Evolutionary conservation across 2,113 vertebrate genomes (phyloP).

Genomic region (Oreochromis aureus): DNA sequence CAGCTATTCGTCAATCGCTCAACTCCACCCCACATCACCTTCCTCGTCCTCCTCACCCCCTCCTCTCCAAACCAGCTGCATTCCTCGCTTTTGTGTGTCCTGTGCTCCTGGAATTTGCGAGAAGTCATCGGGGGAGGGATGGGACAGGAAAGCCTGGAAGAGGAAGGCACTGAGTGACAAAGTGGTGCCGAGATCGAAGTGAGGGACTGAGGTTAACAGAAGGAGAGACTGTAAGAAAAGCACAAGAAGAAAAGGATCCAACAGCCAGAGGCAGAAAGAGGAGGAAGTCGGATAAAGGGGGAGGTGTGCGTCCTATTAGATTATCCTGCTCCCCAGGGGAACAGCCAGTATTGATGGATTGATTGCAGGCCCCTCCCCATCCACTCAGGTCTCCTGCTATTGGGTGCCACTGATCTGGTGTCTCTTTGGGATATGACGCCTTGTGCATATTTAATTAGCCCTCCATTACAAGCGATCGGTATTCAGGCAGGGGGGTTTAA

Average conservation of each 20-base stretch:
- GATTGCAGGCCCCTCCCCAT: conserved; percentile 59
- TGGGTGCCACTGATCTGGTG: conserved; percentile 49
- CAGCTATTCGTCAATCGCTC: neutral
- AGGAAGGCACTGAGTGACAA: conserved; percentile 19
- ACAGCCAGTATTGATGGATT: conserved; percentile 66
- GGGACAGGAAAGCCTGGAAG: neutral
- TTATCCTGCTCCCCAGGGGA: conserved; percentile 55
- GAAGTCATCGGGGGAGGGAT: conserved; percentile 14
- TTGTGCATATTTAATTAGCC: conserved; percentile 62
- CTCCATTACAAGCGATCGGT: conserved; percentile 34
- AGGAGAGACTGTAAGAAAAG: neutral
- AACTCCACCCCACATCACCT: conserved; percentile 1
- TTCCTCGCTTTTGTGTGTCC: conserved; percentile 54
- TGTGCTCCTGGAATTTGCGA: conserved; percentile 48
- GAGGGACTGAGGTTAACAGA: neutral
- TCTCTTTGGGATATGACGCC: conserved; percentile 51
- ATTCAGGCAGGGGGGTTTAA: neutral
- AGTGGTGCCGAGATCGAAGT: neutral
- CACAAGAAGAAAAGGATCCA: neutral
- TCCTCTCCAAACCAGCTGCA: conserved; percentile 18
- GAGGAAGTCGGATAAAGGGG: conserved; percentile 43
- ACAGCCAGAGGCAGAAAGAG: neutral
- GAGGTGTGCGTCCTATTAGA: conserved; percentile 52
- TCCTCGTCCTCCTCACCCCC: neutral
- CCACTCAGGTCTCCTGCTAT: conserved; percentile 37